Evolutionary conservation across 2,113 vertebrate genomes (phyloP).

Genomic region (Lasiurus cinereus): DNA sequence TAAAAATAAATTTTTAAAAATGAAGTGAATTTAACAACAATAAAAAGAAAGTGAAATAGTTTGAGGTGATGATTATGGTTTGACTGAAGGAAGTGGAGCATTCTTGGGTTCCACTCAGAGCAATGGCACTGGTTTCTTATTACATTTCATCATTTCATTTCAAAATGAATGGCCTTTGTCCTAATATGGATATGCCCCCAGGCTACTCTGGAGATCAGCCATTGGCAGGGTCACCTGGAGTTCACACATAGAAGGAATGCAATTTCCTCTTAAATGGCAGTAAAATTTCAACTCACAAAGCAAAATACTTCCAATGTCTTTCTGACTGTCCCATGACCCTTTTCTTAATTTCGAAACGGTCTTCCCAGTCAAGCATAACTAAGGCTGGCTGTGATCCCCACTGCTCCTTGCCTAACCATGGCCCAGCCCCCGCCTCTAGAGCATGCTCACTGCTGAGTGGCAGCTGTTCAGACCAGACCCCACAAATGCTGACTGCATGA

Average conservation of each 20-base stretch:
- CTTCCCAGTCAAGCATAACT: not conserved
- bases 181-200: not conserved
- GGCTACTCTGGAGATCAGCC: not conserved
- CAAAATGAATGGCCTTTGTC: fast-evolving
- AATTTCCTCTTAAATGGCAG: not conserved
- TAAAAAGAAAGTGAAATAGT: not conserved
- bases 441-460: fast-evolving
- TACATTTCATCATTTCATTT: not conserved
- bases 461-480: not conserved
- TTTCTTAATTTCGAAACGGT: not conserved
- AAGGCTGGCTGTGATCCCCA: not conserved
- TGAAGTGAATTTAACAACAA: not conserved
- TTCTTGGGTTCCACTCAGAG: not conserved
- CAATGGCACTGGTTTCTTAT: fast-evolving
- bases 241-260: not conserved
- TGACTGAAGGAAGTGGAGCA: not conserved
- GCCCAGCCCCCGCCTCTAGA: not conserved
- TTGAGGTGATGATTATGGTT: not conserved
- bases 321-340: not conserved
- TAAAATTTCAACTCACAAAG: not conserved
- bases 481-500: fast-evolving
- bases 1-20: not conserved
- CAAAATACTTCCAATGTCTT: not conserved
- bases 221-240: not conserved
- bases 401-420: not conserved